phyloP scores from a whole-genome alignment of 1,140 invertebrate genomes.

The Anastatus disparis region DNA sequence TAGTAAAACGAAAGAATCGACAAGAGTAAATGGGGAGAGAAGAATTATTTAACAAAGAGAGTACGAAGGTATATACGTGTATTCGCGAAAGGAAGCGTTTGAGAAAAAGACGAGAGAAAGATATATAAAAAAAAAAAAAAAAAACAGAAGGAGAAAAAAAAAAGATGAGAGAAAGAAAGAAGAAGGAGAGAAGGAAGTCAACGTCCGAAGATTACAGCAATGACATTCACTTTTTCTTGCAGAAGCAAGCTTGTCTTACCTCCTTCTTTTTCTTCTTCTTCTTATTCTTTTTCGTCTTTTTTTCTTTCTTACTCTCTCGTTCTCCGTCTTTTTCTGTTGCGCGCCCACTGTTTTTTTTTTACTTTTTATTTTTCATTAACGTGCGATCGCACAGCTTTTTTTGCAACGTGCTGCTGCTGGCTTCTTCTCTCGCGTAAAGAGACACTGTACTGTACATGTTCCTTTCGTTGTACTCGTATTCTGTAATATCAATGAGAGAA shows the following conservation, averaged over 20 bases:
- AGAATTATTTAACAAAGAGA: conserved; percentile 40
- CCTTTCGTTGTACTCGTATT: no score
- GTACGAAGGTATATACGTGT: conserved; percentile 30
- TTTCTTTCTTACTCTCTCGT: background rate
- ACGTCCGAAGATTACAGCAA: conserved; percentile 68
- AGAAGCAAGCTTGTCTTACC: conserved; percentile 55
- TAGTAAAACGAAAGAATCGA: background rate
- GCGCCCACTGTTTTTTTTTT: no score
- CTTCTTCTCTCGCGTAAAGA: no score
- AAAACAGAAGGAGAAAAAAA: conserved; percentile 50
- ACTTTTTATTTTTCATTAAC: no score
- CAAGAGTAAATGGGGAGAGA: background rate
- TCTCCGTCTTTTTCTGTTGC: no score
- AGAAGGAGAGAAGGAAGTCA: conserved; percentile 58
- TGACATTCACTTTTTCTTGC: conserved; percentile 68
- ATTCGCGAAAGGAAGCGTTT: conserved; percentile 39
- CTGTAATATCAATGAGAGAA: no score
- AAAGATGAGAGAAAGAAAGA: conserved; percentile 15
- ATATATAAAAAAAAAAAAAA: conserved; percentile 17
- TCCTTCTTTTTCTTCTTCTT: conserved; percentile 46
- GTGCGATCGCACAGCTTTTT: no score
- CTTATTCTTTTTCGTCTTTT: conserved; percentile 24
- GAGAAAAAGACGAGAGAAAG: conserved; percentile 29
- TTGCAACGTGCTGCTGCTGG: no score
- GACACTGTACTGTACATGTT: no score